Percentiles rank a stretch among this genome's conserved stretches.
phyloP scores from a whole-genome alignment of 2,113 vertebrate genomes.

The Bos taurus region DNA sequence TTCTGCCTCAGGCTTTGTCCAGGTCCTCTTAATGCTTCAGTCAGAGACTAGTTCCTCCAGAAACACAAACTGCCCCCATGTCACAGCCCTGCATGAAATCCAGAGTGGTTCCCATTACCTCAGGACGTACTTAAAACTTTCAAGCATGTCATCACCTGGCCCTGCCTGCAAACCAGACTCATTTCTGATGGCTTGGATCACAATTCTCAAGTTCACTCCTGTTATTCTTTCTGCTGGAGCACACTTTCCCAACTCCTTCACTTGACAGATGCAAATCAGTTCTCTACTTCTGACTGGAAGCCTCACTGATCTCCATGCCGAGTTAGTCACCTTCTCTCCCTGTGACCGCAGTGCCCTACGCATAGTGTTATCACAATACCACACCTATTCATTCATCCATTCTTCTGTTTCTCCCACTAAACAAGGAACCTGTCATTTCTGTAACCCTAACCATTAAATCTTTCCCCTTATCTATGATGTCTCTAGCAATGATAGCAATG shows the following conservation, averaged over 20 bases:
- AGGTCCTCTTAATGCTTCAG: background rate
- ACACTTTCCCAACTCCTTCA: background rate
- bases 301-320: background rate
- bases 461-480: background rate
- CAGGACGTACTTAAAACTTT: background rate
- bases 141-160: background rate
- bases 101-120: background rate
- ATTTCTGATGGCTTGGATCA: background rate
- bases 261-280: background rate
- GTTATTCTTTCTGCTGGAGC: background rate
- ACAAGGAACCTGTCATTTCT: background rate
- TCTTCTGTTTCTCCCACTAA: background rate
- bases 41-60: background rate
- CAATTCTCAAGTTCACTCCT: background rate
- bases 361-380: background rate
- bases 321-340: background rate
- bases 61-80: background rate
- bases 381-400: background rate
- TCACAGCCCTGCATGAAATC: background rate
- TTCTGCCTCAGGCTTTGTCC: background rate
- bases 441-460: background rate
- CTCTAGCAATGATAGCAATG: background rate
- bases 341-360: background rate
- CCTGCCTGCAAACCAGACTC: background rate
- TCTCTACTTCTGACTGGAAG: background rate